Conservation (phyloP, 2,113 vertebrate species). For the Apteryx owenii region DNA sequence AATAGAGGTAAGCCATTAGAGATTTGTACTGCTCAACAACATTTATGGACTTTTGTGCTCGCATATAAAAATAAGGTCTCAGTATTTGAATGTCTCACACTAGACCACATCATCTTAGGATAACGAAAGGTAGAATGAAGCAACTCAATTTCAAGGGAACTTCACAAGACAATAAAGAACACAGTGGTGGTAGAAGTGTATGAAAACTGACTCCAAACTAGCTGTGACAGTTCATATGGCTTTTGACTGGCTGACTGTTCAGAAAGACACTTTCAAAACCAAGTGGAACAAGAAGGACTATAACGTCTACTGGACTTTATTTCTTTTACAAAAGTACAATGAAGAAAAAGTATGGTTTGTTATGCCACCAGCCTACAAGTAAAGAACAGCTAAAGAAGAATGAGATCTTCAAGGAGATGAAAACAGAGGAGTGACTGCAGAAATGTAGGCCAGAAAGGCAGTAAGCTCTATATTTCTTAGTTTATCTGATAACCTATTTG, state of each 20-base stretch:
- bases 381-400: background rate
- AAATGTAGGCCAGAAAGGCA: background rate
- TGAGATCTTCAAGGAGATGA: background rate
- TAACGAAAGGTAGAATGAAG: background rate
- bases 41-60: background rate
- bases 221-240: background rate
- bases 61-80: background rate
- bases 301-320: background rate
- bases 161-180: background rate
- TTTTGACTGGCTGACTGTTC: background rate
- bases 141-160: background rate
- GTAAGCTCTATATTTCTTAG: background rate
- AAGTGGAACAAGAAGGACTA: background rate
- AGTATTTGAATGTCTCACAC: background rate
- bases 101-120: background rate
- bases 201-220: background rate
- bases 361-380: background rate
- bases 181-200: background rate
- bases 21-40: background rate
- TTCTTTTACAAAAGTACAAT: background rate
- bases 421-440: background rate
- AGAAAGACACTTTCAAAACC: background rate
- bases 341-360: background rate
- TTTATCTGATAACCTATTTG: background rate
- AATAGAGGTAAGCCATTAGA: background rate